Percentiles rank a stretch among this genome's conserved stretches.
These are phyloP conservation scores for Nemoura dubitans DNA, from an alignment of 2,888 invertebrate genomes.

Conservation along the genomic window DNA sequence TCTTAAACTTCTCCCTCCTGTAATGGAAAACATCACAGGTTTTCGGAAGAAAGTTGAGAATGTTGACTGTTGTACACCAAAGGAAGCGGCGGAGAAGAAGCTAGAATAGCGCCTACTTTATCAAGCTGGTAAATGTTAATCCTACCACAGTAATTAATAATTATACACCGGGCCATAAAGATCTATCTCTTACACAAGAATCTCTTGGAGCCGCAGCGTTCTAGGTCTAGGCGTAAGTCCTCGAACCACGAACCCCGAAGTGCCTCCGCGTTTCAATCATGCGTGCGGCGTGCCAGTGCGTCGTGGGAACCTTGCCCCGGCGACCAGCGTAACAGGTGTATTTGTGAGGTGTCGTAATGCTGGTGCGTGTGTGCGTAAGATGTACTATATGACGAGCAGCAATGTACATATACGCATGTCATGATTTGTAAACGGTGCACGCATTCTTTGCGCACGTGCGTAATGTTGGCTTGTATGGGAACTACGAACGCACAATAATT, in stretches of 20 bases:
- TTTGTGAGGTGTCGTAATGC: conserved; percentile 34
- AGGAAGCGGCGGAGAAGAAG: not conserved
- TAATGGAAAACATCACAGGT: not conserved
- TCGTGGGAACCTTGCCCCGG: not conserved
- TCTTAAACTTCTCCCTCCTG: not conserved
- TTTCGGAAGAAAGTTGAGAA: not conserved
- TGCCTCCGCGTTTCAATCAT: not conserved
- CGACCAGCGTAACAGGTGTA: conserved; percentile 18
- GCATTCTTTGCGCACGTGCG: conserved; percentile 23
- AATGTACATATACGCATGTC: not conserved
- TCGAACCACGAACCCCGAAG: too few relatives aligned
- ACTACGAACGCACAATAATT: not conserved
- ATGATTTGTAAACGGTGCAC: not conserved
- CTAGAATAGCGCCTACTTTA: not conserved
- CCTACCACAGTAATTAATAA: not conserved
- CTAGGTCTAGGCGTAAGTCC: not conserved
- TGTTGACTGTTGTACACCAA: not conserved
- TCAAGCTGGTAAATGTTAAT: not conserved
- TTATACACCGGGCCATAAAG: conserved; percentile 23
- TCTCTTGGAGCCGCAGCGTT: not conserved
- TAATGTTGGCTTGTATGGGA: not conserved
- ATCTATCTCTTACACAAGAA: not conserved
- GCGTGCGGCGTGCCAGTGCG: conserved; percentile 19
- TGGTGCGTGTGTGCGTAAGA: conserved; percentile 3
- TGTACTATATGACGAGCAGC: not conserved